These are phyloP conservation scores for Ruditapes philippinarum DNA, from an alignment of 1,140 invertebrate species.

Conservation along the genomic window DNA sequence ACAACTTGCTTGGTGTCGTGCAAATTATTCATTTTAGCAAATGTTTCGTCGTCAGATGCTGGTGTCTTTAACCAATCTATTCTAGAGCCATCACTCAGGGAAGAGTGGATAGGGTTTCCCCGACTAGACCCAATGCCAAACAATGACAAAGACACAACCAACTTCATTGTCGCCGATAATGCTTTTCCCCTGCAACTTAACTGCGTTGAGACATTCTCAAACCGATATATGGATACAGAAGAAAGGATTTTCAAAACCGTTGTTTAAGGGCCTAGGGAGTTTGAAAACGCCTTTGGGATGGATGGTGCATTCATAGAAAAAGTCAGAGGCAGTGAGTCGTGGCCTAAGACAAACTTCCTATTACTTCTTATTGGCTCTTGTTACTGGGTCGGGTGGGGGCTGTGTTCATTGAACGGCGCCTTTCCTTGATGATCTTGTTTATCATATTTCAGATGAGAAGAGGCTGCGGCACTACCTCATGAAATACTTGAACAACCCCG, in stretches of 20 bases:
- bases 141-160: slow-evolving; percentile 47
- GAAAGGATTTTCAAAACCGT: slow-evolving; percentile 85
- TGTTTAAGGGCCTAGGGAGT: slow-evolving; percentile 79
- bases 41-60: neutral
- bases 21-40: slow-evolving; percentile 83
- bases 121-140: slow-evolving; percentile 55
- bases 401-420: too few species aligned
- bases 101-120: slow-evolving; percentile 70
- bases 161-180: slow-evolving; percentile 76
- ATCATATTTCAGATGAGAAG: neutral
- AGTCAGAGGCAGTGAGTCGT: neutral
- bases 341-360: neutral
- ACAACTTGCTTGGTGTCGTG: slow-evolving; percentile 87
- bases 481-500: slow-evolving; percentile 41
- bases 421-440: too few species aligned
- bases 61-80: slow-evolving; percentile 38
- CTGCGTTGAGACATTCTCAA: slow-evolving; percentile 70
- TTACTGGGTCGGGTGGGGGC: too few species aligned
- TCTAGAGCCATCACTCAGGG: slow-evolving; percentile 58
- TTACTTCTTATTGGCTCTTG: too few species aligned
- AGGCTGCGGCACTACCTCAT: neutral
- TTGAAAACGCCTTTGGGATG: slow-evolving; percentile 84
- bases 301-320: neutral
- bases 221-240: neutral
- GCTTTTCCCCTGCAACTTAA: slow-evolving; percentile 70